Conservation (phyloP, 2,113 vertebrate species). For the Falco punctatus region DNA sequence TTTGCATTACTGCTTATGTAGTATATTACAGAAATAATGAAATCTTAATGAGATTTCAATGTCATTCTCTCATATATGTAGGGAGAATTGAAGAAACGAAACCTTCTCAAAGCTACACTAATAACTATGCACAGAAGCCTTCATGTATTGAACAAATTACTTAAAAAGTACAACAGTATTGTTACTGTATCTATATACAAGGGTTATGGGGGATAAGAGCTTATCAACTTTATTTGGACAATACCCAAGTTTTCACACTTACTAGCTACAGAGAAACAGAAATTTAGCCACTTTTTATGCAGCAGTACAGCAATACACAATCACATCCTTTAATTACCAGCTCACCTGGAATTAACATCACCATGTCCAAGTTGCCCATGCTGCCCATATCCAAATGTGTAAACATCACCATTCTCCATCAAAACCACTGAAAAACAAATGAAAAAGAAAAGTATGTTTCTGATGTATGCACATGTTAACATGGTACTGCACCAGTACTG, state of each 20-base stretch:
- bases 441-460: background rate
- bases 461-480: background rate
- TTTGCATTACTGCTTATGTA: background rate
- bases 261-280: background rate
- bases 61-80: background rate
- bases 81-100: background rate
- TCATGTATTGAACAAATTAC: background rate
- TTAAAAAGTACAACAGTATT: background rate
- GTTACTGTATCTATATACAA: background rate
- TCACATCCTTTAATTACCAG: background rate
- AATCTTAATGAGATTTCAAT: background rate
- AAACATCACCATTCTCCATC: constrained; percentile 99
- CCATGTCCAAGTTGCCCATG: constrained; percentile 97
- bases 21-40: background rate
- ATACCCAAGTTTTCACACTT: background rate
- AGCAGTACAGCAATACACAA: background rate
- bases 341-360: constrained; percentile 96
- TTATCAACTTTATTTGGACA: background rate
- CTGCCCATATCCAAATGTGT: constrained; percentile 97
- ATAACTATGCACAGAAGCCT: background rate
- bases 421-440: constrained; percentile 86
- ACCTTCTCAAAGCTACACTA: background rate
- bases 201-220: background rate
- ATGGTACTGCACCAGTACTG: background rate
- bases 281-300: background rate